A percentile compares a stretch with the other conserved stretches of the same genome.
Evolutionary conservation across 1,140 invertebrate genomes (phyloP).

Genomic region (Drosophila oshimai): DNA sequence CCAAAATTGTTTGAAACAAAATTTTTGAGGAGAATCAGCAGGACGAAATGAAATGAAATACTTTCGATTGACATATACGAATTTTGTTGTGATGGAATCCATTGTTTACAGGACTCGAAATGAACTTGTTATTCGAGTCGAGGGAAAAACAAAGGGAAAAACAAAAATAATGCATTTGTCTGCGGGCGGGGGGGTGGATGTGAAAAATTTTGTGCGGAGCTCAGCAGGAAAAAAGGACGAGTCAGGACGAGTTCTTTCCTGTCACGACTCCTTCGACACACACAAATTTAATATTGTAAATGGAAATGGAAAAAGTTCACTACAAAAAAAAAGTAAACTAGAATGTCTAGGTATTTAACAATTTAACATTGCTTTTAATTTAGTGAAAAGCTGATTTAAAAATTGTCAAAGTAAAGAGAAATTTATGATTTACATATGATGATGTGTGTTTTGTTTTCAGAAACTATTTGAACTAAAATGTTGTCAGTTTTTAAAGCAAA

Average conservation of each 20-base stretch:
- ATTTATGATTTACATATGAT: no score
- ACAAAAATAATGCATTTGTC: slow-evolving; percentile 38
- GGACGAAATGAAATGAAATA: slow-evolving; percentile 42
- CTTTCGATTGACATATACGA: slow-evolving; percentile 45
- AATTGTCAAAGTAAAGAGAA: no score
- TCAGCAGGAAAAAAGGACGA: slow-evolving; percentile 19
- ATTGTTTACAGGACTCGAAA: slow-evolving; percentile 42
- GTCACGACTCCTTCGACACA: slow-evolving; percentile 27
- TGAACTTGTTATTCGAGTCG: slow-evolving; percentile 49
- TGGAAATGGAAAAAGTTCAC: slow-evolving; percentile 27
- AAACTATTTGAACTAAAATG: no score
- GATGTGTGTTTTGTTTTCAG: no score
- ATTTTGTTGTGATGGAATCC: slow-evolving; percentile 43
- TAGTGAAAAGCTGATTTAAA: no score
- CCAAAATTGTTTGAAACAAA: slow-evolving; percentile 26
- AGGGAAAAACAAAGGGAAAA: slow-evolving; percentile 23
- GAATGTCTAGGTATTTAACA: neutral
- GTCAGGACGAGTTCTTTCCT: slow-evolving; percentile 6
- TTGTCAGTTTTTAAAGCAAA: no score
- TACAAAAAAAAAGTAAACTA: neutral
- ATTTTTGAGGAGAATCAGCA: slow-evolving; percentile 25
- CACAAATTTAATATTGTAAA: slow-evolving; percentile 48
- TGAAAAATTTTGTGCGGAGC: slow-evolving; percentile 10
- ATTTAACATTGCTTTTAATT: no score
- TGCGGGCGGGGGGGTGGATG: neutral